These are phyloP conservation scores for Eumeta japonica DNA, from an alignment of 1,140 invertebrate species.

Conservation along the genomic window DNA sequence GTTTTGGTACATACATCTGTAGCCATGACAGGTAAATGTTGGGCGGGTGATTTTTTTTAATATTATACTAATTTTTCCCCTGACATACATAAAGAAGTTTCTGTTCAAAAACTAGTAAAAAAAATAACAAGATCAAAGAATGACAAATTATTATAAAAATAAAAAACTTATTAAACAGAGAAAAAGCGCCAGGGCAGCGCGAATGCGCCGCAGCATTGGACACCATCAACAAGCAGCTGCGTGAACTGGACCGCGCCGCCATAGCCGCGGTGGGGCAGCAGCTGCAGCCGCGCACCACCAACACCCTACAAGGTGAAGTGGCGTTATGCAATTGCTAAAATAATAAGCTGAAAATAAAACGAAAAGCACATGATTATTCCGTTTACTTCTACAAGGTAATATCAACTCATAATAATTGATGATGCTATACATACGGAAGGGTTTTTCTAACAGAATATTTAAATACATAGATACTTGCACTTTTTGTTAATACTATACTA, in stretches of 20 bases:
- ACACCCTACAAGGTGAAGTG: slow-evolving; percentile 77
- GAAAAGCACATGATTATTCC: background rate
- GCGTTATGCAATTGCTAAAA: too few relatives aligned
- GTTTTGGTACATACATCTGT: too few relatives aligned
- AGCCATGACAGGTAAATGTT: too few relatives aligned
- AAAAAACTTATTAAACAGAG: slow-evolving; percentile 54
- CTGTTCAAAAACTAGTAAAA: background rate
- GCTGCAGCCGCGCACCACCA: slow-evolving; percentile 69
- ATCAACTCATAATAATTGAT: background rate
- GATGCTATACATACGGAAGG: background rate
- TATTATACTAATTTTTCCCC: too few relatives aligned
- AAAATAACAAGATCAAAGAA: background rate
- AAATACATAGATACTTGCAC: slow-evolving; percentile 16
- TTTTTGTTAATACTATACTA: too few relatives aligned
- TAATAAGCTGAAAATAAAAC: too few relatives aligned
- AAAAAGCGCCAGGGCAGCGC: slow-evolving; percentile 92
- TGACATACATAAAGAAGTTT: too few relatives aligned
- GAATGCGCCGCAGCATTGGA: slow-evolving; percentile 88
- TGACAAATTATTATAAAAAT: background rate
- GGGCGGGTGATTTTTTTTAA: too few relatives aligned
- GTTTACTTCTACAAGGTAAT: background rate
- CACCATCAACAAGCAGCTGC: slow-evolving; percentile 71
- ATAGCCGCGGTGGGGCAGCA: slow-evolving; percentile 85
- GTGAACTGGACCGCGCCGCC: slow-evolving; percentile 83
- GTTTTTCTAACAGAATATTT: background rate